Base-by-base conservation (phyloP, 2,113 vertebrate genomes). In the Triplophysa tibetana region DNA sequence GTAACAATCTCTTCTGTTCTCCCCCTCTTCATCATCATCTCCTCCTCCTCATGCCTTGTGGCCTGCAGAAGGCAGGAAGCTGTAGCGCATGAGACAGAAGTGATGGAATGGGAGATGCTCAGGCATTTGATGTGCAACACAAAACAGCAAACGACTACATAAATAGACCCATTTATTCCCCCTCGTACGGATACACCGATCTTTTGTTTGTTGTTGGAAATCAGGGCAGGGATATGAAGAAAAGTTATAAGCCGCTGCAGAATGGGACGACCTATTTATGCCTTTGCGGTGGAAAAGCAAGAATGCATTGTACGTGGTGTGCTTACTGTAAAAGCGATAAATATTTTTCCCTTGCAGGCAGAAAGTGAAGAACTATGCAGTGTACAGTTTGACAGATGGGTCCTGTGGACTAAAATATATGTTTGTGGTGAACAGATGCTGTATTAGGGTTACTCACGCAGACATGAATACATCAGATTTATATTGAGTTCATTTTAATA, bases 211-310 rank as follows among this genome's bases (percentile, higher is more conserved):
- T 89, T 89, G 86, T 89, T 86, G 83, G 80, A 86, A 89, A 90
- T 87, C 88, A 89, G 89, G 88, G 82, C 90, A 88, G 85, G 80
- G 33, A 79, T 69, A 82, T 84, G 80, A 82, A 83, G 80, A 84
- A 81, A 19, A 74, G 83, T 82, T 64, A 64, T 76, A 75, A 64
- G 13, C 64, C 83, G 78, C 75, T 24, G 74, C 72, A 85, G 86
- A 87, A 80, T 82, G 80, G 81, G 76, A 82, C 87, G 90, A 90
- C 90, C 91, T 90, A 91, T 89, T 92, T 91, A 88, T 85, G 69
- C 68, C 48, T 41, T 41, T 50, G 29, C 50, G 11, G 16, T 12
- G 75, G 62, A 48, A 81, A 50, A 50, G 73, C 77, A 83, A 75
- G 63, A 68, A 54, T 54, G 48, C 43, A 50, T 61, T 83, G 79